Evolutionary conservation across 1,140 invertebrate species (phyloP), one percentile per base, ranked within the genome.

Genomic region (Dysdera silvatica): DNA sequence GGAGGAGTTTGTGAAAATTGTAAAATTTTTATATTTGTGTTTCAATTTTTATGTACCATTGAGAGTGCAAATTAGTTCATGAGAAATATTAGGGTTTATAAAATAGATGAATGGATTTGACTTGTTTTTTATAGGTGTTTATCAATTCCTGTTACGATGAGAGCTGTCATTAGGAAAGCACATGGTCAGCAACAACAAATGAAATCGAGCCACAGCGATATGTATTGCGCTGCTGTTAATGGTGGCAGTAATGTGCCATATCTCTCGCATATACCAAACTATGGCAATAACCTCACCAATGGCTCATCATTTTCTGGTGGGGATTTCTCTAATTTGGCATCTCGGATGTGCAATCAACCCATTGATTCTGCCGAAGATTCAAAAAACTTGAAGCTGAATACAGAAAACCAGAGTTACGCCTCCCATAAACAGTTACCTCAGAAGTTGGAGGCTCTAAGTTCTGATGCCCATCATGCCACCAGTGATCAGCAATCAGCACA

Each of bases 71-170:
- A 18, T 52, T 24, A 14, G 45, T 40, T 53, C 52, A 2, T 0
- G 3, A 58, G 33, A 51, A 29, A 5, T 52, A 35, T 47, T 41
- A n/a, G n/a, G n/a, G n/a, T n/a, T n/a, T n/a, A n/a, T n/a, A n/a
- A n/a, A 43, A 16, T 23, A 4, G 5, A 20, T 24, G 23, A n/a
- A 20, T 45, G 43, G 40, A 61, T 67, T 63, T n/a, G n/a, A n/a
- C n/a, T n/a, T 62, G 57, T 57, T 68, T 68, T 53, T 75, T 75
- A 20, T 71, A 82, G 88, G 67, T 91, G 85, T 68, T 80, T 93
- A 64, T 95, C 92, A 16, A 91, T 97, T 73, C 94, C 94, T 4
- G 81, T 95, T 20, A 92, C 91, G 3, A 82, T 89, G 78, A 80
- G 88, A 65, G 82, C 85, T 3, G 75, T 91, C 7, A 80, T 89